Conservation (phyloP, 2,797 vertebrate genomes). For the Salmo trutta region DNA sequence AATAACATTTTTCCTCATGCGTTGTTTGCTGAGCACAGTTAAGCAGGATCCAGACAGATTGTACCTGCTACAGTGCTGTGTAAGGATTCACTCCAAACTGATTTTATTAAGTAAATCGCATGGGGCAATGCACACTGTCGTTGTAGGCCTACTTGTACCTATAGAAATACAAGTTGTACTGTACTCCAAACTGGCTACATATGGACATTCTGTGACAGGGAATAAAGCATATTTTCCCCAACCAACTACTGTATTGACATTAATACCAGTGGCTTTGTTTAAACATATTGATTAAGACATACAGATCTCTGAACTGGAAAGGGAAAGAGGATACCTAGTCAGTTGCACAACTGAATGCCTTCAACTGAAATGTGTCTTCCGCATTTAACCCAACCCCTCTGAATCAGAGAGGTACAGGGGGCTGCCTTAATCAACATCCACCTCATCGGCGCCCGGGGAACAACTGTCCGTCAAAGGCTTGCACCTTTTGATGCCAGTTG, state of each 20-base stretch:
- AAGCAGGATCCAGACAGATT: not conserved
- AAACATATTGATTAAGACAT: not conserved
- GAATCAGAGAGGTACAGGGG: too few relatives aligned
- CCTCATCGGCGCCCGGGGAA: too few relatives aligned
- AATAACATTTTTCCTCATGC: not conserved
- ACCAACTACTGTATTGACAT: not conserved
- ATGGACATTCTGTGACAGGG: not conserved
- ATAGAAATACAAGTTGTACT: not conserved
- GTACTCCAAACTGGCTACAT: slow-evolving; percentile 7
- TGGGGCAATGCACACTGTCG: not conserved
- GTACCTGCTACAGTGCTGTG: slow-evolving; percentile 9
- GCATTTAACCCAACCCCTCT: too few relatives aligned
- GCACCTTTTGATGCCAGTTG: not conserved
- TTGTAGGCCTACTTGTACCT: not conserved
- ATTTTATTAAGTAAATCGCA: slow-evolving; percentile 1
- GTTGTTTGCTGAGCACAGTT: not conserved
- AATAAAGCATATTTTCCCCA: not conserved
- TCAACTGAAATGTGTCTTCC: too few relatives aligned
- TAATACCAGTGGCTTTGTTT: not conserved
- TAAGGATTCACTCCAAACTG: slow-evolving; percentile 4
- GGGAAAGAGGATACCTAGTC: too few relatives aligned
- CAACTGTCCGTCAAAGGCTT: not conserved
- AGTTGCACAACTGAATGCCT: too few relatives aligned
- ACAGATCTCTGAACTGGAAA: not conserved
- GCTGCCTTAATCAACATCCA: too few relatives aligned